A percentile compares a stretch with the other conserved stretches of the same genome.
Conservation (phyloP, 2,888 invertebrate genomes). For the Dicranocentrus wangi region DNA sequence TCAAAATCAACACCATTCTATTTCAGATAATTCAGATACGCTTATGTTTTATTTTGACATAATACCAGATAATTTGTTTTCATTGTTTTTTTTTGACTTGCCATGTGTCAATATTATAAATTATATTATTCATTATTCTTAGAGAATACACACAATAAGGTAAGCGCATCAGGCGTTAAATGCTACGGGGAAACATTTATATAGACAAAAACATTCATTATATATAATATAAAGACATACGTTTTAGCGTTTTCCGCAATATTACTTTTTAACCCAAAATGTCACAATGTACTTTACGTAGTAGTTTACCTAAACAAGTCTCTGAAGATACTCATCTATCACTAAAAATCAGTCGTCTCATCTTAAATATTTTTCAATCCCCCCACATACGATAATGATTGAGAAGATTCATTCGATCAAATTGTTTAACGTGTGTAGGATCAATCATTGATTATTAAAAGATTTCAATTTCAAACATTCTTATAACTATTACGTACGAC, state of each 20-base stretch:
- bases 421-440: neutral
- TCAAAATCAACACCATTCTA: too few relatives aligned
- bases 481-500: neutral
- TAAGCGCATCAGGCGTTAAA: conserved; percentile 45
- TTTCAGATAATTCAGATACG: neutral
- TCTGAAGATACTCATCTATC: conserved; percentile 52
- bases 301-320: conserved; percentile 30
- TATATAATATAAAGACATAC: conserved; percentile 5
- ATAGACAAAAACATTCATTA: neutral
- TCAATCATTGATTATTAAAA: neutral
- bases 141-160: conserved; percentile 21
- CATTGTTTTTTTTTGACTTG: neutral
- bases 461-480: neutral
- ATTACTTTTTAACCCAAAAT: neutral
- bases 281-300: conserved; percentile 15
- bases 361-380: conserved; percentile 32
- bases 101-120: neutral
- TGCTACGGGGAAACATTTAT: conserved; percentile 6
- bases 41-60: neutral
- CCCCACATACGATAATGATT: conserved; percentile 3
- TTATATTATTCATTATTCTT: neutral
- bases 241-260: neutral
- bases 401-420: neutral
- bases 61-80: conserved; percentile 4
- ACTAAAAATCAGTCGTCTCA: conserved; percentile 62